Conservation (phyloP, 2,113 vertebrate species). For the Cromileptes altivelis region DNA sequence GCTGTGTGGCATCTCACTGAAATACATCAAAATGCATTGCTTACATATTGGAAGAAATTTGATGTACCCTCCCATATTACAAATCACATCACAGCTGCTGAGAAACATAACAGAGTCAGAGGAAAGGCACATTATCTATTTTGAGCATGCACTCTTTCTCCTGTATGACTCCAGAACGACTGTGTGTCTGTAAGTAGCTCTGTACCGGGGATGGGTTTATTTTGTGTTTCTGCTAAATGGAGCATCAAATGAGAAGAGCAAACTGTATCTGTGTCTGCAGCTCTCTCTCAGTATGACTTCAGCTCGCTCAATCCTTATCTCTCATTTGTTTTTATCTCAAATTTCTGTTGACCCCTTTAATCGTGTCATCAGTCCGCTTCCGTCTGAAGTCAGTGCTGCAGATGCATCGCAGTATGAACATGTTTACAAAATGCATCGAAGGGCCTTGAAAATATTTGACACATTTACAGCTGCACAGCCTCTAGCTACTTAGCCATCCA, state of each 20-base stretch:
- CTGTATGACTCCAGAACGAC: constrained; percentile 37
- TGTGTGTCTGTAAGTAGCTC: constrained; percentile 49
- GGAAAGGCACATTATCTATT: constrained; percentile 56
- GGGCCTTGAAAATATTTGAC: constrained; percentile 20
- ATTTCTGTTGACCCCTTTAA: constrained; percentile 12
- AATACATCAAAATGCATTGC: background rate
- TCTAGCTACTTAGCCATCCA: constrained; percentile 22
- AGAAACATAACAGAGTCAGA: background rate
- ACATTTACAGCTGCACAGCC: constrained; percentile 52
- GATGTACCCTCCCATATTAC: background rate
- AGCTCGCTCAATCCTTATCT: background rate
- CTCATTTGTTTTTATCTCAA: constrained; percentile 12
- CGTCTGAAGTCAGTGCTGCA: background rate
- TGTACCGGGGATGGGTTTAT: constrained; percentile 56
- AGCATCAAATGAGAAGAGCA: constrained; percentile 75
- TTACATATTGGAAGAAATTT: constrained; percentile 2
- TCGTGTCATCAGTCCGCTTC: constrained; percentile 6
- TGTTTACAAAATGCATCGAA: constrained; percentile 10
- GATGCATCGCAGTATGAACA: background rate
- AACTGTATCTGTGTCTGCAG: constrained; percentile 50
- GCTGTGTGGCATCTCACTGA: background rate
- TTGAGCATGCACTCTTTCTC: background rate
- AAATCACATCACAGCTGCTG: constrained; percentile 38
- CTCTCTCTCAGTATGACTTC: constrained; percentile 15
- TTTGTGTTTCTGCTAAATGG: constrained; percentile 76